Base-by-base conservation (phyloP, 2,888 invertebrate genomes). In the Globia sparganii region DNA sequence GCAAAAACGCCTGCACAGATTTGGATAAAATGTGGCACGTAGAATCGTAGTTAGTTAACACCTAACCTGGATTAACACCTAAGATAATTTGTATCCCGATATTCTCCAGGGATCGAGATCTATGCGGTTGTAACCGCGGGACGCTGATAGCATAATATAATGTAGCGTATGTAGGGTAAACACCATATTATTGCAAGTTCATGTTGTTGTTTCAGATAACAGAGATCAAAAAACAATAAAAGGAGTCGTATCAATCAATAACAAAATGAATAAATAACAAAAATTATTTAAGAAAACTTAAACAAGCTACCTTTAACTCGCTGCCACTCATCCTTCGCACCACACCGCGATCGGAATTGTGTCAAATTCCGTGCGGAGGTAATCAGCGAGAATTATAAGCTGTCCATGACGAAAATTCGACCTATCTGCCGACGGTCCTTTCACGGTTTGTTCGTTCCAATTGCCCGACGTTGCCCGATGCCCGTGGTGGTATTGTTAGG, bases 371-470 rank as follows among this genome's bases (percentile, higher is more conserved):
- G 89, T 85, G 84, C 87, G 90, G 87, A 87, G 87, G 90, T 90
- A 91, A 93, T 92, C 90, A 90, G 86, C 82, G 80, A 82, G 86
- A 88, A 90, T 92, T 91, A 92, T 91, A 91, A 91, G 90, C 90
- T 90, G 90, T 88, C 90, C 90, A 88, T 85, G 87, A 81, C 86
- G 87, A 84, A 89, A 89, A 88, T 90, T 89, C 90, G 83, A 80
- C 86, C 82, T 81, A 80, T 79, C 83, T 84, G 67, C 80, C 66
- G 78, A 69, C 64, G 75, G 87, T 84, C 87, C 84, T 88, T 91
- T 88, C 88, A 87, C 83, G 86, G 83, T 81, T 87, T 91, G 88
- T 89, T 89, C 90, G 86, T 80, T 83, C 72, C 78, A 83, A 89
- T 82, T 75, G 79, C 81, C 71, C 56, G 31, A 25, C 77, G 46